Evolutionary conservation across 2,113 vertebrate genomes (phyloP), one percentile per base, ranked within the genome.

Genomic region (Nyctibius bracteatus): DNA sequence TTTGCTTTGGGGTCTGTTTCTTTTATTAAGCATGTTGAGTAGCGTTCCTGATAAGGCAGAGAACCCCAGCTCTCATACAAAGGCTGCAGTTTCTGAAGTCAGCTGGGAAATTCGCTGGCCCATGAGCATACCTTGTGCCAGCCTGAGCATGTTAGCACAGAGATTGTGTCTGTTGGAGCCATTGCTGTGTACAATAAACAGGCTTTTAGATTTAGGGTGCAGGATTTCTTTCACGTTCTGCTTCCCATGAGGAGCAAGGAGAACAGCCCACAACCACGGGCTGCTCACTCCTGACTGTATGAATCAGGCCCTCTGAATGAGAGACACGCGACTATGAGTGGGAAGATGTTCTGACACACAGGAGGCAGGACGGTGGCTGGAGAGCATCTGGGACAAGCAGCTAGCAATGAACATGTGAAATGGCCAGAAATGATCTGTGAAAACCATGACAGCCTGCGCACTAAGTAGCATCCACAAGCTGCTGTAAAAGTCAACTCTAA

Each of bases 221-320:
- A 59, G 41, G 8, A 13, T 8, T 11, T 19, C 67, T 61, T 55
- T 43, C 49, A 16, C 1, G 1, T 51, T 59, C 59, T 77, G 44
- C 59, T 79, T 27, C 65, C 10, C 28, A 7, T 0, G 1, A 31
- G 55, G 44, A 90, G 66, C 70, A 44, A 24, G 0, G 3, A 37
- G 22, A 81, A 63, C 8, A 63, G 63, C 62, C 15, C 63, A 44
- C 19, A 13, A 0, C 13, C 13, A 5, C 2, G 13, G 55, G 67
- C 61, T 93, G 77, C 67, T 92, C 31, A 0, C 51, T 62, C 77
- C 78, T n/a, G 31, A 13, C 41, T 23, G 18, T 17, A 52, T 46
- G 90, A 80, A 95, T 94, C 90, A 89, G 96, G 80, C 77, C 80
- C 75, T 81, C 61, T 52, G 41, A 44, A 66, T 6, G 61, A 61